Percentiles rank a stretch among this genome's conserved stretches.
These are phyloP conservation scores for Muscina levida DNA, from an alignment of 2,888 invertebrate species.

Conservation along the genomic window DNA sequence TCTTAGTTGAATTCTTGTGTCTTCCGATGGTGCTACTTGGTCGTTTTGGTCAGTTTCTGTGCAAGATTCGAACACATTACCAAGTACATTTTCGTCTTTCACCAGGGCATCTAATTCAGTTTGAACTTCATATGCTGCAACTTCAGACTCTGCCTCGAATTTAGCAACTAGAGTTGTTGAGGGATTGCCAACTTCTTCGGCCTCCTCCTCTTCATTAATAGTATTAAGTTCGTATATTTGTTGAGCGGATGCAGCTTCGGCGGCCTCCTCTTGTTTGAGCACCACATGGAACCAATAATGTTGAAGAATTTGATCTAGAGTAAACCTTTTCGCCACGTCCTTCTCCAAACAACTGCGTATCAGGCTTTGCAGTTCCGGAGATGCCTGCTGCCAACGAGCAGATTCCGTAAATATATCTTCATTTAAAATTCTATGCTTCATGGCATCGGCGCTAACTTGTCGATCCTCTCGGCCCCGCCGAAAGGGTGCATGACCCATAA, in stretches of 20 bases:
- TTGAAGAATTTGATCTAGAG: conserved; percentile 75
- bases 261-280: conserved; percentile 32
- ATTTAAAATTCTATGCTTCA: conserved; percentile 72
- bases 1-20: conserved; percentile 28
- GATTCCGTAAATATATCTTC: conserved; percentile 74
- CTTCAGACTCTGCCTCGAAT: too few species aligned
- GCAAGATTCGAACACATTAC: too few species aligned
- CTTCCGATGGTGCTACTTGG: conserved; percentile 11
- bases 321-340: conserved; percentile 72
- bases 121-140: too few species aligned
- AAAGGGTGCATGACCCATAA: conserved; percentile 94
- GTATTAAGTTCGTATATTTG: not conserved
- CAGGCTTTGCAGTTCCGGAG: conserved; percentile 69
- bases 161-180: too few species aligned
- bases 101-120: too few species aligned
- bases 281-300: conserved; percentile 79
- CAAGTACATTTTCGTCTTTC: conserved; percentile 82
- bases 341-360: conserved; percentile 72
- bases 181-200: not conserved
- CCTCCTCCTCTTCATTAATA: conserved; percentile 78
- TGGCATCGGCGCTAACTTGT: conserved; percentile 66
- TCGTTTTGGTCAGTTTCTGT: not conserved
- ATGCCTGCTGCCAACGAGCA: conserved; percentile 72
- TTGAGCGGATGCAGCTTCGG: not conserved
- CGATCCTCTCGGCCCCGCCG: conserved; percentile 70